Base-by-base conservation (phyloP, 2,797 vertebrate genomes). In the Myoxocephalus aenaeus region DNA sequence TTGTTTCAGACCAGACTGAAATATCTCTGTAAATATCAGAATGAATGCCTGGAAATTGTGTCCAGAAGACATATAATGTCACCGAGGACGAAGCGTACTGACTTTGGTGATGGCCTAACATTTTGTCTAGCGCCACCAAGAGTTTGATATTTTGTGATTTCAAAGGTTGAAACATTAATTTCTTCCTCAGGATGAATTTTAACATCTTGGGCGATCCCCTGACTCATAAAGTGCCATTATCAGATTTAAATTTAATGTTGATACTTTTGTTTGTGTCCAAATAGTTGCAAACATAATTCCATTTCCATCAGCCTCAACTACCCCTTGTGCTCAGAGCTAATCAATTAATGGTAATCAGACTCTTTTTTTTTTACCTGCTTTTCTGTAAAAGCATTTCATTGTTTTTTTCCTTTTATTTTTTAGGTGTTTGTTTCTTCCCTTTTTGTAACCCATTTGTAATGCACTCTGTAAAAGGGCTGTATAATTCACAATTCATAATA, bases 401-500 rank as follows among this genome's bases (percentile, higher is more conserved):
- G 7, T 7, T 54, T 20, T 20, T 12, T 70, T 44, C 12, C 10
- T 62, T 58, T 53, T 40, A 15, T 32, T 29, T 62, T 51, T 69
- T 12, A 9, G 7, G 12, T 5, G 1, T 29, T 29, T 61, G 6
- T 46, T 56, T 6, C 12, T 38, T 20, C 1, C 20, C 11, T 40
- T 70, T 65, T 77, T 53, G 7, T 38, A 38, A 38, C 7, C 8
- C 25, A 32, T 54, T 61, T 65, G 40, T 51, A 42, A 46, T 56
- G 17, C 0, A 12, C 36, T 81, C 74, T 62, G 29, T 58, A 58
- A 4, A 64, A 53, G 57, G 38, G 50, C 42, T 53, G 36, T 29
- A 40, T n/a, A 46, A 65, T 58, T 70, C 57, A 57, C 18, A 62
- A 54, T 50, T 61, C 36, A 32, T 67, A 32, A 51, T 59, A 62